A percentile compares a stretch with the other conserved stretches of the same genome.
Conservation (phyloP, 2,888 invertebrate species). For the Calliphora vomitoria region DNA sequence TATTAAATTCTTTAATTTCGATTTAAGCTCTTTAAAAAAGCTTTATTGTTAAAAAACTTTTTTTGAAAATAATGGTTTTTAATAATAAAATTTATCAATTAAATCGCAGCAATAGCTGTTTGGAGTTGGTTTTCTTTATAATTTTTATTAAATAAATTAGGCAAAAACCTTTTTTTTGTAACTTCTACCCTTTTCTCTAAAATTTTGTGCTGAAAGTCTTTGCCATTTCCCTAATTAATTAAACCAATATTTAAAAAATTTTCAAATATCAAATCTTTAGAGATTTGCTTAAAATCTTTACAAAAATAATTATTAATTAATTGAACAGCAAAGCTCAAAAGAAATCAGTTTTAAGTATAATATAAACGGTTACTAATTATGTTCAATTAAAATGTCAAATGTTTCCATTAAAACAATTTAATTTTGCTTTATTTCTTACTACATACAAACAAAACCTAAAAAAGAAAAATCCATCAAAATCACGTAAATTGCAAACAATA, state of each 20-base stretch:
- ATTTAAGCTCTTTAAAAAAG: too few relatives aligned
- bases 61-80: too few relatives aligned
- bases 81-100: too few relatives aligned
- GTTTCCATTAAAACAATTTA: constrained; percentile 13
- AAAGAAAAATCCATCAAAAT: constrained; percentile 17
- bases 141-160: too few relatives aligned
- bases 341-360: constrained; percentile 4
- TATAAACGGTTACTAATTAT: neutral
- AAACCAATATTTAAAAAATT: neutral
- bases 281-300: constrained; percentile 2
- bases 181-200: too few relatives aligned
- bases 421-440: neutral
- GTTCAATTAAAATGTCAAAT: constrained; percentile 20
- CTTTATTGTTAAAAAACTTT: too few relatives aligned
- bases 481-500: constrained; percentile 22
- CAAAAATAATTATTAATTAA: constrained; percentile 39
- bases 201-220: too few relatives aligned
- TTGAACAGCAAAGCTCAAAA: neutral
- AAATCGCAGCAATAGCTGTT: too few relatives aligned
- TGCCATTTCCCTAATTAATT: neutral
- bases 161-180: too few relatives aligned
- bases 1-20: too few relatives aligned
- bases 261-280: neutral
- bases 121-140: too few relatives aligned
- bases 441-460: neutral